Evolutionary conservation across 2,888 invertebrate genomes (phyloP).

Genomic region (Norana najaformis): DNA sequence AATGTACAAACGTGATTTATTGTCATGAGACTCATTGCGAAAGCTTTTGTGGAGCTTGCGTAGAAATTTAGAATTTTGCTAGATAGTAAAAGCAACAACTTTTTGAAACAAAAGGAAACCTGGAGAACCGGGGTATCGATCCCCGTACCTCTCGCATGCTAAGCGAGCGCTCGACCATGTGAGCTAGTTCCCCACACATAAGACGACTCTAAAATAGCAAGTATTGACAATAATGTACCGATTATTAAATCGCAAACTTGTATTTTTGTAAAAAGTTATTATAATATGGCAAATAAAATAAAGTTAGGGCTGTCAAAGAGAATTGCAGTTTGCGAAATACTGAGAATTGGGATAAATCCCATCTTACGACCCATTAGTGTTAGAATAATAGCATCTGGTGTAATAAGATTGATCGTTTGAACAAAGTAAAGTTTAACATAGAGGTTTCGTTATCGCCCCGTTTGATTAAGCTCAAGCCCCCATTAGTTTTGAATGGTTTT

Average conservation of each 20-base stretch:
- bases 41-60: too few relatives aligned
- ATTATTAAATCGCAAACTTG: neutral
- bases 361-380: neutral
- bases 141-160: constrained; percentile 7
- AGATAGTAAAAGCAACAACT: neutral
- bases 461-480: neutral
- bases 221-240: neutral
- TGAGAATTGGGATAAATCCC: neutral
- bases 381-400: neutral
- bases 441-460: neutral
- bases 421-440: neutral
- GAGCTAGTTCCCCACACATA: neutral
- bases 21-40: too few relatives aligned
- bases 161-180: neutral
- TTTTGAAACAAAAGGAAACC: neutral
- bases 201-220: neutral
- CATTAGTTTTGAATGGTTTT: neutral
- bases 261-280: neutral
- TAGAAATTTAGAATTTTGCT: too few relatives aligned
- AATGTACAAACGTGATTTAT: too few relatives aligned
- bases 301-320: neutral
- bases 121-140: constrained; percentile 13
- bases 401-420: neutral
- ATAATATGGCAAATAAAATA: neutral
- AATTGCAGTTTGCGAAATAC: neutral